A percentile compares a stretch with the other conserved stretches of the same genome.
Evolutionary conservation across 1,140 invertebrate genomes (phyloP).

Genomic region (Uloborus diversus): DNA sequence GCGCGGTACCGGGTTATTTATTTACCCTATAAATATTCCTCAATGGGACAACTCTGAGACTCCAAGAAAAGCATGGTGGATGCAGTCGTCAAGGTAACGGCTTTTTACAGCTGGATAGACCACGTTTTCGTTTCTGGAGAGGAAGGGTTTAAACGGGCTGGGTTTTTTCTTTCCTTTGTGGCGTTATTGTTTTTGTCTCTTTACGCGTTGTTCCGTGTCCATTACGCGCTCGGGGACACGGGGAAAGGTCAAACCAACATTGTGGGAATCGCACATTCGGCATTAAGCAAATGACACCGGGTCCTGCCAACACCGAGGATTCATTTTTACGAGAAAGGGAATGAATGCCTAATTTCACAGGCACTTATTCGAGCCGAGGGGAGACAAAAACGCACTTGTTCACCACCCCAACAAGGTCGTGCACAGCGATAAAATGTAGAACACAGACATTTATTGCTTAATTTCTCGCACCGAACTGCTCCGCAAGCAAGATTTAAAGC

Average conservation of each 20-base stretch:
- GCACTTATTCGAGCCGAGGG: too few relatives aligned
- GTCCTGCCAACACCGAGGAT: too few relatives aligned
- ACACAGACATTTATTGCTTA: too few relatives aligned
- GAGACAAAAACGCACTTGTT: too few relatives aligned
- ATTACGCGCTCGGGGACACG: conserved; percentile 18
- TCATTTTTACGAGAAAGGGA: too few relatives aligned
- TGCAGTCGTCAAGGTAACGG: conserved; percentile 39
- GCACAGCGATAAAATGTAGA: too few relatives aligned
- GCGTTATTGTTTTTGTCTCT: conserved; percentile 1
- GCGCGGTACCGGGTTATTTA: conserved; percentile 21
- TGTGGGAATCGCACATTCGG: neutral
- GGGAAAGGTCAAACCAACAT: conserved; percentile 1
- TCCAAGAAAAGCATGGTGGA: conserved; percentile 8
- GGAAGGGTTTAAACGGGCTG: conserved; percentile 24
- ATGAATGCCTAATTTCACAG: too few relatives aligned
- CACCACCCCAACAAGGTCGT: too few relatives aligned
- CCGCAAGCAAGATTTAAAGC: too few relatives aligned
- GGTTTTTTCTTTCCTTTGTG: neutral
- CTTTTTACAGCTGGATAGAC: neutral
- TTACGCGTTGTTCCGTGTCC: conserved; percentile 16
- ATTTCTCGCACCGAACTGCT: too few relatives aligned
- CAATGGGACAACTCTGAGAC: conserved; percentile 3
- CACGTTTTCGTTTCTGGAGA: neutral
- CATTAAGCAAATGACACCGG: neutral
- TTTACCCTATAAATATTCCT: conserved; percentile 34